Conservation (phyloP, 2,113 vertebrate genomes). For the Zosterops hypoxanthus region DNA sequence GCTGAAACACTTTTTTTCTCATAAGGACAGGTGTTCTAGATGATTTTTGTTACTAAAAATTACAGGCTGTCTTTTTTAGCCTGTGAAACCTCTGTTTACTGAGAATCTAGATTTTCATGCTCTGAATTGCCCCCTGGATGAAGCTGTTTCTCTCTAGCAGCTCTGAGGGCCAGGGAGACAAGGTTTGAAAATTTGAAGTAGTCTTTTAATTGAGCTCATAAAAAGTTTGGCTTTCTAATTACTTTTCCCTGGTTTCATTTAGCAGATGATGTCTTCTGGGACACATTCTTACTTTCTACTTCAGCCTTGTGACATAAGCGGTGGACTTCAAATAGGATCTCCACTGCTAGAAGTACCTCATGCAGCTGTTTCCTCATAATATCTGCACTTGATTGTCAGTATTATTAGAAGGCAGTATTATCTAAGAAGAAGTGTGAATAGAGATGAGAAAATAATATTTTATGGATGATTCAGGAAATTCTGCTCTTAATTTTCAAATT, state of each 20-base stretch:
- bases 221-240: background rate
- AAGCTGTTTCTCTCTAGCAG: background rate
- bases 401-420: background rate
- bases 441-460: background rate
- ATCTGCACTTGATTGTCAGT: background rate
- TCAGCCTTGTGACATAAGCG: background rate
- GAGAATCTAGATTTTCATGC: background rate
- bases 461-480: background rate
- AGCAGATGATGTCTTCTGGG: background rate
- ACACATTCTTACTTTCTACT: background rate
- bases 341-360: background rate
- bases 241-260: background rate
- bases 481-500: background rate
- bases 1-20: background rate
- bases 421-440: background rate
- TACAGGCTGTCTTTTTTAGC: background rate
- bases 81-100: background rate
- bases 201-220: slow-evolving; percentile 16
- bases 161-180: background rate
- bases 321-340: background rate
- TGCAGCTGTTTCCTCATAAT: background rate
- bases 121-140: background rate
- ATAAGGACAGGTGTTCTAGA: background rate
- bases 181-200: background rate
- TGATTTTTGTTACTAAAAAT: background rate